Evolutionary conservation across 2,888 invertebrate genomes (phyloP), one percentile per base, ranked within the genome.

Genomic region (Lacanobia oleracea): DNA sequence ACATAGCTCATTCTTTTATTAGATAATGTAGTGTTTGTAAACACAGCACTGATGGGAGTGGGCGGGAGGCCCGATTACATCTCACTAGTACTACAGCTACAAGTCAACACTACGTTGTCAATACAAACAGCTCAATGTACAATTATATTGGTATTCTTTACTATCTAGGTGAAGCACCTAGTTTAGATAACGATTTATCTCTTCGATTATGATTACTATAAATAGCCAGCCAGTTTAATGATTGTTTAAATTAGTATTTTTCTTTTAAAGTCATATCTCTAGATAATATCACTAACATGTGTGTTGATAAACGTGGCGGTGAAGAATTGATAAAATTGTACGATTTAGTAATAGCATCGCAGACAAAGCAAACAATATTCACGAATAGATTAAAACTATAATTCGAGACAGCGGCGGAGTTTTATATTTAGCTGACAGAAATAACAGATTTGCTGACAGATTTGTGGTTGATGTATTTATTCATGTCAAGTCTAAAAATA

Each of bases 21-120:
- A 82, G 51, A 64, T 80, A 79, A 66, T 69, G 64, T 56, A 66
- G 59, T 81, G 68, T 76, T 80, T 70, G 65, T 68, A 73, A 79
- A 72, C 75, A 75, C 60, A 33, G 45, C 62, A 33, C 56, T 57
- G 64, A 18, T 48, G 70, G 60, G 33, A 56, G 76, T 80, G 77
- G 77, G 77, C 51, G 81, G 64, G 33, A 69, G 79, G 64, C 79
- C 74, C 63, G 80, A 57, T 82, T 82, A 81, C 61, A 81, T 78
- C 77, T 70, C 53, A 45, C 50, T 57, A 75, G 64, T 72, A 72
- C 53, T 40, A 10, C 40, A 12, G 12, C 40, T 81, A 76, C 54
- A 56, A 54, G 40, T 61, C 60, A 63, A 23, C 33, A 71, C 51
- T 77, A 54, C 53, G 53, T 23, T 43, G 60, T 59, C 75, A 63